Percentiles rank a stretch among this genome's conserved stretches.
Evolutionary conservation across 2,797 vertebrate species (phyloP).

Genomic region (Gastrophryne carolinensis): DNA sequence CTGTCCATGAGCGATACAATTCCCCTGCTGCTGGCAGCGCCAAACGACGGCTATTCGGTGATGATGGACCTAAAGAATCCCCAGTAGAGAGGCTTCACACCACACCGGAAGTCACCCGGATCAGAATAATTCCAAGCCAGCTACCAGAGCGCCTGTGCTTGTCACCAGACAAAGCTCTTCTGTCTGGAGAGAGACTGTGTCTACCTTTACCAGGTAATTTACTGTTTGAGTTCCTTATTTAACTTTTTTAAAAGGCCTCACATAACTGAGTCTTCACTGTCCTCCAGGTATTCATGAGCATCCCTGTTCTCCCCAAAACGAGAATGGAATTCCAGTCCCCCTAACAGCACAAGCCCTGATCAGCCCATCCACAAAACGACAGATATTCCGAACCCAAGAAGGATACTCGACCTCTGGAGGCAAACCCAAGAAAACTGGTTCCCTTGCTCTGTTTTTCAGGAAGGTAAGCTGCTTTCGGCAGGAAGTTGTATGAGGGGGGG

Average conservation of each 20-base stretch:
- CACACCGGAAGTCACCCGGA: slow-evolving; percentile 67
- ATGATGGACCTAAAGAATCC: slow-evolving; percentile 74
- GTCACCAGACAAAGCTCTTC: slow-evolving; percentile 66
- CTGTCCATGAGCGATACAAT: slow-evolving; percentile 90
- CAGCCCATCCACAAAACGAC: slow-evolving; percentile 71
- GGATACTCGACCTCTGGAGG: slow-evolving; percentile 56
- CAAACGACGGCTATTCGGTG: slow-evolving; percentile 90
- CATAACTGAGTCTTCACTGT: no score
- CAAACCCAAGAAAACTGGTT: slow-evolving; percentile 84
- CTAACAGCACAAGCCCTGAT: slow-evolving; percentile 80
- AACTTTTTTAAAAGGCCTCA: not conserved
- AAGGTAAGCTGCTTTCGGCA: no score
- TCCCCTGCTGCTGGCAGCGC: slow-evolving; percentile 92
- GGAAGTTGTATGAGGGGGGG: no score
- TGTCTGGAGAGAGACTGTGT: slow-evolving; percentile 73
- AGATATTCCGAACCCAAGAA: slow-evolving; percentile 54
- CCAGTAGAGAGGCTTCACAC: slow-evolving; percentile 72
- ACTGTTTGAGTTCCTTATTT: not conserved
- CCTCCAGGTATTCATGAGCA: slow-evolving; percentile 73
- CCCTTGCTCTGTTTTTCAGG: slow-evolving; percentile 91
- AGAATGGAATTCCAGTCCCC: slow-evolving; percentile 58
- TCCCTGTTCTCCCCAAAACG: slow-evolving; percentile 70
- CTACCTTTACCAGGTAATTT: slow-evolving; percentile 82
- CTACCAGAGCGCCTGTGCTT: slow-evolving; percentile 63
- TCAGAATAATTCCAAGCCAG: slow-evolving; percentile 69